Evolutionary conservation across 2,797 vertebrate genomes (phyloP).

Genomic region (Pogoniulus pusillus): DNA sequence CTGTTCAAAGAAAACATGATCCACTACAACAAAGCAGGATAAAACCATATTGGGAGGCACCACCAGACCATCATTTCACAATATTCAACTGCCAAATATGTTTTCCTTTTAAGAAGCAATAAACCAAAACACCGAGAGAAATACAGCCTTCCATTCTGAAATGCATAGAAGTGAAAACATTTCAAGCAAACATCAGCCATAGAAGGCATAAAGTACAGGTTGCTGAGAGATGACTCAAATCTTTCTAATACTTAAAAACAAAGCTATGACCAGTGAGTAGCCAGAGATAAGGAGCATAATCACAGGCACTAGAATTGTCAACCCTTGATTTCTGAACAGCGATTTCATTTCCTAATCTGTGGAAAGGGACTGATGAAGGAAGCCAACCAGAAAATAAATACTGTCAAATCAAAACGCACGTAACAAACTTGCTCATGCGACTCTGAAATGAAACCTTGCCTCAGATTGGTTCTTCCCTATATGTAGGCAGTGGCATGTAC

Average conservation of each 20-base stretch:
- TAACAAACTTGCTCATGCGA: background rate
- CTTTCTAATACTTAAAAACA: background rate
- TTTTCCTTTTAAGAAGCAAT: background rate
- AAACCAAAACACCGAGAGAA: background rate
- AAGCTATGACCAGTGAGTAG: background rate
- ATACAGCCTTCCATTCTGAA: background rate
- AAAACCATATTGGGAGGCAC: background rate
- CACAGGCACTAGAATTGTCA: background rate
- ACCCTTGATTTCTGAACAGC: background rate
- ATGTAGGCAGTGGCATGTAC: constrained; percentile 29
- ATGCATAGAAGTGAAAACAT: background rate
- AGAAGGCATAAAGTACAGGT: background rate
- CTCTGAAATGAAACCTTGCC: constrained; percentile 23
- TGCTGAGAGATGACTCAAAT: background rate
- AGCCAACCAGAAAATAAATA: constrained; percentile 45
- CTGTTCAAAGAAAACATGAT: background rate
- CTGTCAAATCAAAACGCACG: background rate
- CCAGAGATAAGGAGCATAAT: background rate
- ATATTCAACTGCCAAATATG: background rate
- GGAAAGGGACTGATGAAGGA: background rate
- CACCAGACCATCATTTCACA: background rate
- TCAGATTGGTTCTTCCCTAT: constrained; percentile 1
- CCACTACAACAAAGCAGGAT: background rate
- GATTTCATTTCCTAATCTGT: constrained; percentile 52
- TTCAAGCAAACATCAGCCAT: background rate